A percentile compares a stretch with the other conserved stretches of the same genome.
These are phyloP conservation scores for Drosophila dunni DNA, from an alignment of 1,140 invertebrate species.

Conservation along the genomic window DNA sequence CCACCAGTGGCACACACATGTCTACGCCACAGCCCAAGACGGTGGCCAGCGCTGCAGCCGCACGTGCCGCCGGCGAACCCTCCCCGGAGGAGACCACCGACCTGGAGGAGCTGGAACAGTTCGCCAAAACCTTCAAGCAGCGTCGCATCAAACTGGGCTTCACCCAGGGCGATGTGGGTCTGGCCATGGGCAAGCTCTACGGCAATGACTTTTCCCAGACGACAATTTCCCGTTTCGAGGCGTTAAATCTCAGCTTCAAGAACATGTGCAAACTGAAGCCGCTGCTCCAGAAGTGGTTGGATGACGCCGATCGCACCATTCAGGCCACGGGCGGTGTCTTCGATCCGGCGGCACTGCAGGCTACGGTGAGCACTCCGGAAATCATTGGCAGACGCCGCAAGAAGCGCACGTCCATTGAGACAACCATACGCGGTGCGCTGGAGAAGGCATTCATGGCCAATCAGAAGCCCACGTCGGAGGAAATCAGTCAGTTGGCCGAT, in stretches of 20 bases:
- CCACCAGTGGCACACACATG: slow-evolving; percentile 85
- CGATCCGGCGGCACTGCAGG: slow-evolving; percentile 89
- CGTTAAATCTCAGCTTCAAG: slow-evolving; percentile 98
- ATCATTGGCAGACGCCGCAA: slow-evolving; percentile 96
- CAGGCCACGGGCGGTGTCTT: slow-evolving; percentile 88
- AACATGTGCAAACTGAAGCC: slow-evolving; percentile 99
- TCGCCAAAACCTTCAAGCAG: slow-evolving; percentile 98
- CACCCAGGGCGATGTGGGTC: slow-evolving; percentile 98
- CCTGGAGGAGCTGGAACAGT: slow-evolving; percentile 97
- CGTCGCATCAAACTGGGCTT: slow-evolving; percentile 97
- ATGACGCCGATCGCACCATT: slow-evolving; percentile 96
- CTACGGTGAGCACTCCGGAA: slow-evolving; percentile 92
- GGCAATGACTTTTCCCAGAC: slow-evolving; percentile 99
- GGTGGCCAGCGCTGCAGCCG: slow-evolving; percentile 80
- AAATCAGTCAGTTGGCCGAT: slow-evolving; percentile 96
- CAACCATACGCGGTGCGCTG: slow-evolving; percentile 94
- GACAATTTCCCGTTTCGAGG: slow-evolving; percentile 99
- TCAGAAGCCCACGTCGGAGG: slow-evolving; percentile 98
- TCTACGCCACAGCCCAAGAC: slow-evolving; percentile 85
- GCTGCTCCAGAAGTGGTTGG: slow-evolving; percentile 98
- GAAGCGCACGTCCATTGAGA: slow-evolving; percentile 99
- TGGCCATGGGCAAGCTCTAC: slow-evolving; percentile 99
- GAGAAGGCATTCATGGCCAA: slow-evolving; percentile 98
- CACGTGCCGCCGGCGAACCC: slow-evolving; percentile 88
- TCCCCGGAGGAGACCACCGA: slow-evolving; percentile 96